Evolutionary conservation across 1,140 invertebrate genomes (phyloP).

Genomic region (Mycetomoellerius zeteki): DNA sequence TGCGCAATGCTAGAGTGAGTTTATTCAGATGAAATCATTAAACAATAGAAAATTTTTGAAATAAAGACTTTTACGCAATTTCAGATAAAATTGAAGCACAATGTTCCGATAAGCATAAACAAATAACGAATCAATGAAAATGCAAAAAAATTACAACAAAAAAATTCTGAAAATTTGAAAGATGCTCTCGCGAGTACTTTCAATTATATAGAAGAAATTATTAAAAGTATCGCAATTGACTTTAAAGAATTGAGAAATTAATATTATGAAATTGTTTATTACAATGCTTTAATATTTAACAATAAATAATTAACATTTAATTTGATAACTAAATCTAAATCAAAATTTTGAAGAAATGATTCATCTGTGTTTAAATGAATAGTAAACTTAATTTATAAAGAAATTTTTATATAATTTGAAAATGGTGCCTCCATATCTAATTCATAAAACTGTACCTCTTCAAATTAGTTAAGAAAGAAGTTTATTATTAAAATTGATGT

Average conservation of each 20-base stretch:
- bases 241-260: neutral
- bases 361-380: neutral
- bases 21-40: neutral
- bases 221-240: neutral
- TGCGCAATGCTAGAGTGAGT: neutral
- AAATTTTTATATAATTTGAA: neutral
- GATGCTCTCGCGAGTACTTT: neutral
- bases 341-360: slow-evolving; percentile 4
- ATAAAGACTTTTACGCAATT: neutral
- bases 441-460: neutral
- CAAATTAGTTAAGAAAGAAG: neutral
- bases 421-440: slow-evolving; percentile 8
- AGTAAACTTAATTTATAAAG: slow-evolving; percentile 3
- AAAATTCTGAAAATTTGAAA: neutral
- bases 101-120: neutral
- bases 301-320: neutral
- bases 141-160: neutral
- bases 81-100: neutral
- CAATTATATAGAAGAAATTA: neutral
- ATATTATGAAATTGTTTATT: neutral
- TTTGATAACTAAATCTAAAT: neutral
- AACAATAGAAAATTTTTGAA: neutral
- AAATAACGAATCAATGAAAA: neutral
- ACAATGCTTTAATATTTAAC: neutral
- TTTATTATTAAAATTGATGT: slow-evolving; percentile 14